A percentile compares a stretch with the other conserved stretches of the same genome.
Conservation (phyloP, 2,797 vertebrate genomes). For the Macrochelys suwanniensis region DNA sequence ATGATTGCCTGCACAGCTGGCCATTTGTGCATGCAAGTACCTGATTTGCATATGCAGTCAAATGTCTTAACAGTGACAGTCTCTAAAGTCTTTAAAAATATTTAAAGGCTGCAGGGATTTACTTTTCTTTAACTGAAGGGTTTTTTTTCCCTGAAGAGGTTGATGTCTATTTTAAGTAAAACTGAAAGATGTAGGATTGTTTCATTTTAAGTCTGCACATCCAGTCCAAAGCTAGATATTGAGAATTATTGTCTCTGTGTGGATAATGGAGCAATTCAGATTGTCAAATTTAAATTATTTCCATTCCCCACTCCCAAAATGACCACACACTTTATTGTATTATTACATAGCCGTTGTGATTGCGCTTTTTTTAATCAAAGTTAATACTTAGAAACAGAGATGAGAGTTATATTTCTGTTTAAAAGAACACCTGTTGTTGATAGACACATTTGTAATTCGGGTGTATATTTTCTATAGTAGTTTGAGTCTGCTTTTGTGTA, state of each 20-base stretch:
- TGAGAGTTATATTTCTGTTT: neutral
- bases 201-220: neutral
- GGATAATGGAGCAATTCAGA: neutral
- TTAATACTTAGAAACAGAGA: neutral
- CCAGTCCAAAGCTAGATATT: neutral
- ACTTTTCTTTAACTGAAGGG: neutral
- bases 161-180: neutral
- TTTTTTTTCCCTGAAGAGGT: neutral
- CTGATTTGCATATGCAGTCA: neutral
- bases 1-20: neutral
- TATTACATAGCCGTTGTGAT: neutral
- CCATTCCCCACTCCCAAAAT: neutral
- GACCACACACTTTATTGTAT: neutral
- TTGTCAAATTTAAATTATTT: neutral
- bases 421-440: neutral
- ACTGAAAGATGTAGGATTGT: neutral
- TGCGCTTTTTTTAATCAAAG: neutral
- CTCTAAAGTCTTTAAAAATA: neutral
- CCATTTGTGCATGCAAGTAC: neutral
- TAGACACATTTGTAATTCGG: neutral
- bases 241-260: neutral
- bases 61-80: neutral
- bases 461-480: neutral
- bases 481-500: neutral
- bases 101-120: neutral